These are phyloP conservation scores for Xyliphius kryptos DNA, from an alignment of 2,113 vertebrate genomes.

Conservation along the genomic window DNA sequence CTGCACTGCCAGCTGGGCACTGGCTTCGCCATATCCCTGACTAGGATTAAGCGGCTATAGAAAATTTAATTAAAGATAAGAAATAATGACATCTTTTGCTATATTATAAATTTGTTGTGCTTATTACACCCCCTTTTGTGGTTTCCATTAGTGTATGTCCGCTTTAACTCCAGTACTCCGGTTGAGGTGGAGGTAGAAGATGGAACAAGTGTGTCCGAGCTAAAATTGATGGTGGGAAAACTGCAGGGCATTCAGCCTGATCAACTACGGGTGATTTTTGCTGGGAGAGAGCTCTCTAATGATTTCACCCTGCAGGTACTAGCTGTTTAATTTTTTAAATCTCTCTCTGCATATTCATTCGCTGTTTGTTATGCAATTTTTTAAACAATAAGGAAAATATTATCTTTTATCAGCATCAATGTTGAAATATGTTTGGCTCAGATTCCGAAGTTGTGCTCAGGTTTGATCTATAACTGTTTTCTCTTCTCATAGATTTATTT, in stretches of 20 bases:
- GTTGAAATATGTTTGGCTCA: slow-evolving; percentile 11
- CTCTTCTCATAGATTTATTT: too few species aligned
- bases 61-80: too few species aligned
- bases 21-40: too few species aligned
- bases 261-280: slow-evolving; percentile 75
- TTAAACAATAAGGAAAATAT: not conserved
- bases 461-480: too few species aligned
- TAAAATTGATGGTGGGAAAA: slow-evolving; percentile 75
- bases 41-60: too few species aligned
- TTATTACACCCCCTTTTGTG: not conserved
- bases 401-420: not conserved
- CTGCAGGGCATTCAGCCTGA: slow-evolving; percentile 71
- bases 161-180: slow-evolving; percentile 75
- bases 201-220: slow-evolving; percentile 65
- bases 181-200: slow-evolving; percentile 69
- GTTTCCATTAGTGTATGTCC: slow-evolving; percentile 70
- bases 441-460: not conserved
- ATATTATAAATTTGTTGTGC: too few species aligned
- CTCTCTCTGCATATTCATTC: too few species aligned
- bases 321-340: slow-evolving; percentile 21
- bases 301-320: slow-evolving; percentile 76
- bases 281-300: slow-evolving; percentile 70
- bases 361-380: too few species aligned
- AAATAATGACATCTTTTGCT: too few species aligned
- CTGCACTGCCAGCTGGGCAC: too few species aligned